Evolutionary conservation across 1,140 invertebrate species (phyloP).

Genomic region (Leptestheria dahalacensis): DNA sequence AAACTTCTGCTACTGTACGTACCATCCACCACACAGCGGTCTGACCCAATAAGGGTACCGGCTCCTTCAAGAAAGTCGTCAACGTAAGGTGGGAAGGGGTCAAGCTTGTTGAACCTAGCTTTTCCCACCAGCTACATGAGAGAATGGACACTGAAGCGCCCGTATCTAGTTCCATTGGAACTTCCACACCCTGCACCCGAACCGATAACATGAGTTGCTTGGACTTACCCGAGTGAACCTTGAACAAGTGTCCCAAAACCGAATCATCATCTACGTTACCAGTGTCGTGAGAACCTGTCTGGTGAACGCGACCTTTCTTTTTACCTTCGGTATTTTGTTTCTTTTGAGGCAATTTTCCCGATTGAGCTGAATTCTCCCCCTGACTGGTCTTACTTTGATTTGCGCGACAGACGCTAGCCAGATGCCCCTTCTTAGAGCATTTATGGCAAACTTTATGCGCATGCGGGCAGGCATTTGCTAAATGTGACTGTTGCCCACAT

Average conservation of each 20-base stretch:
- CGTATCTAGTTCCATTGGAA: neutral
- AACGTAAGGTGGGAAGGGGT: neutral
- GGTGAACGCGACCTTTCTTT: neutral
- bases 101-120: neutral
- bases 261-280: neutral
- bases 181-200: neutral
- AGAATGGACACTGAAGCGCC: neutral
- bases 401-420: constrained; percentile 7
- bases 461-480: neutral
- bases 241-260: neutral
- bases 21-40: neutral
- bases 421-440: constrained; percentile 14
- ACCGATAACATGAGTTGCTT: neutral
- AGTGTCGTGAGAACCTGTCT: neutral
- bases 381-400: neutral
- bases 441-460: constrained; percentile 5
- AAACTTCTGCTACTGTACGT: neutral
- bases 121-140: neutral
- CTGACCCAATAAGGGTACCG: neutral
- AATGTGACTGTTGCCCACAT: neutral
- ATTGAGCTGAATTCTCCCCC: neutral
- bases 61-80: neutral
- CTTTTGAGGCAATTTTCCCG: neutral
- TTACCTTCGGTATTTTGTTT: neutral
- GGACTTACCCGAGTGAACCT: neutral